These are phyloP conservation scores for Indri indri DNA, from an alignment of 2,113 vertebrate species.

Conservation along the genomic window DNA sequence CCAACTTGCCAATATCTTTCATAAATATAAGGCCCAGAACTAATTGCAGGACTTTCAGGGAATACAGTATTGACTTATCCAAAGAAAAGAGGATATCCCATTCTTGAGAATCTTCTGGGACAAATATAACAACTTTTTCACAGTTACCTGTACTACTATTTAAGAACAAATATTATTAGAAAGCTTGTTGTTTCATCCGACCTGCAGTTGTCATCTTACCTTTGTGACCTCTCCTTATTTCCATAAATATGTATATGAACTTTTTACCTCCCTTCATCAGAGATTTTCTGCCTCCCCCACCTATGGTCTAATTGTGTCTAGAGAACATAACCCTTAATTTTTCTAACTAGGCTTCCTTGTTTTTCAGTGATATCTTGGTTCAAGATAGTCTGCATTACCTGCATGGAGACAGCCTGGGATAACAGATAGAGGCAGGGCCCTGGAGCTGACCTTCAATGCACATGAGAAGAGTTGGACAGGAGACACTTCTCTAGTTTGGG, in stretches of 20 bases:
- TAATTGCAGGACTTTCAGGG: background rate
- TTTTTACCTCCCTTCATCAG: background rate
- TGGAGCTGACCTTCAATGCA: background rate
- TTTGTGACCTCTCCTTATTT: background rate
- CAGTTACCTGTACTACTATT: background rate
- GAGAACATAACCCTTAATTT: background rate
- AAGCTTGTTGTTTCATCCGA: background rate
- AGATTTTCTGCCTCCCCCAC: background rate
- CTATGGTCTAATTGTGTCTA: background rate
- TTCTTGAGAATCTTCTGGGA: background rate
- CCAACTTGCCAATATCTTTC: background rate
- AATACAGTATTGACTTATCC: background rate
- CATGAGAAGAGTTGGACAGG: background rate
- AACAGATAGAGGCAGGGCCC: background rate
- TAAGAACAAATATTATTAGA: background rate
- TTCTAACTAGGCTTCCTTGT: background rate
- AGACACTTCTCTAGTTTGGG: background rate
- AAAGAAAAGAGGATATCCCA: background rate
- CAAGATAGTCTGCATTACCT: background rate
- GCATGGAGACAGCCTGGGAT: background rate
- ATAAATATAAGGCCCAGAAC: background rate
- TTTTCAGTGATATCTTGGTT: background rate
- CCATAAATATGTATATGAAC: background rate
- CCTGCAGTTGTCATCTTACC: background rate
- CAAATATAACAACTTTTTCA: background rate